Evolutionary conservation across 2,888 invertebrate genomes (phyloP), one percentile per base, ranked within the genome.

Genomic region (Cheilosia impressa): DNA sequence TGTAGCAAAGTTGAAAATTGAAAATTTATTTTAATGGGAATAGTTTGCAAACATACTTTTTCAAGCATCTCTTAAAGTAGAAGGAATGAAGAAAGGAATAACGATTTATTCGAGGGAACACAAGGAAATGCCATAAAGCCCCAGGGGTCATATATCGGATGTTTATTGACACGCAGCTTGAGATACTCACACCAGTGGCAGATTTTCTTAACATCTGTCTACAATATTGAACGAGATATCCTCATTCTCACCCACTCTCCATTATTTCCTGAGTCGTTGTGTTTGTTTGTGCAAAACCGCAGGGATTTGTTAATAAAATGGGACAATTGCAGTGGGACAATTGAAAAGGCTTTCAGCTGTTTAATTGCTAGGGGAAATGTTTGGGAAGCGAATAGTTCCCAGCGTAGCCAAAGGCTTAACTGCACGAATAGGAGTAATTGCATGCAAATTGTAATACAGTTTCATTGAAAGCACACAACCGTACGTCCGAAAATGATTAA

Each of bases 21-120:
- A 81, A 77, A 77, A 72, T 81, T 81, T 81, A 77, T 68, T 77
- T 85, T 85, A 85, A 85, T 85, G 76, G 81, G 72, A 85, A 85
- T 76, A 81, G 85, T 85, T 85, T 68, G 76, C 41, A 66, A 66
- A 76, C 45, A 62, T 43, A 69, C 69, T 71, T 52, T 45, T 53
- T 27, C 41, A 19, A 47, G 17, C 17, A 41, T 41, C 24, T 34
- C 31, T 15, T n/a, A 50, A 27, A 15, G 9, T 38, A 15, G 22
- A 17, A 22, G 19, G 3, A 52, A 57, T 4, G 34, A 17, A 24
- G 43, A 55, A 31, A 24, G 24, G 19, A 55, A 50, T 15, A 31
- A 9, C 17, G 19, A 57, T 19, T 53, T n/a, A n/a, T 5, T 10
- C 1, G 2, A 17, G 17, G 17, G 45, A 43, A 55, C 45, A 45